These are phyloP conservation scores for Napeogenes sylphis DNA, from an alignment of 2,888 invertebrate genomes.

Conservation along the genomic window DNA sequence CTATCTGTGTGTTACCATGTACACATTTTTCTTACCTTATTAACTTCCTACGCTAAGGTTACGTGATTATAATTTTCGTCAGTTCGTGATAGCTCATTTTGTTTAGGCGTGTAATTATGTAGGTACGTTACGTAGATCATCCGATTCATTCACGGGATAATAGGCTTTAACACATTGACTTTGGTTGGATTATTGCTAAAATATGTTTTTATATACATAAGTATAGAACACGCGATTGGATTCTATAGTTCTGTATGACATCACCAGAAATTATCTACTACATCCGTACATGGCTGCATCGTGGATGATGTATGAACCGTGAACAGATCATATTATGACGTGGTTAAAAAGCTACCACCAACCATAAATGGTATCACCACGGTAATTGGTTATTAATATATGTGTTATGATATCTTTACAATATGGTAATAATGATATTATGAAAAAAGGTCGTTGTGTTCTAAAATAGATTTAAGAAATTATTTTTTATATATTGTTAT, in stretches of 20 bases:
- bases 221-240: constrained; percentile 41
- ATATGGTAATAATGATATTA: too few relatives aligned
- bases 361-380: constrained; percentile 47
- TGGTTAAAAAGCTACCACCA: constrained; percentile 45
- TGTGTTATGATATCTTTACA: not conserved
- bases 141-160: constrained; percentile 15
- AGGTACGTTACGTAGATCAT: constrained; percentile 19
- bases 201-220: constrained; percentile 25
- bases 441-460: too few relatives aligned
- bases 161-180: constrained; percentile 20
- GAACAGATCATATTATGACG: constrained; percentile 63
- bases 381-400: constrained; percentile 7
- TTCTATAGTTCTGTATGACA: constrained; percentile 59
- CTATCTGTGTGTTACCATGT: constrained; percentile 18
- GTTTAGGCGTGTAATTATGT: constrained; percentile 59
- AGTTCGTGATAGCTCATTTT: constrained; percentile 54
- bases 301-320: constrained; percentile 49
- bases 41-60: constrained; percentile 62
- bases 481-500: too few relatives aligned
- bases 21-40: constrained; percentile 53
- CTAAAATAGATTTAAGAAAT: too few relatives aligned
- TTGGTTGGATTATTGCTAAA: constrained; percentile 19
- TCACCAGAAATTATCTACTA: constrained; percentile 63
- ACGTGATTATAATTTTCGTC: constrained; percentile 68
- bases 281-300: constrained; percentile 68